phyloP scores from a whole-genome alignment of 1,140 invertebrate genomes.

The Maconellicoccus hirsutus region DNA sequence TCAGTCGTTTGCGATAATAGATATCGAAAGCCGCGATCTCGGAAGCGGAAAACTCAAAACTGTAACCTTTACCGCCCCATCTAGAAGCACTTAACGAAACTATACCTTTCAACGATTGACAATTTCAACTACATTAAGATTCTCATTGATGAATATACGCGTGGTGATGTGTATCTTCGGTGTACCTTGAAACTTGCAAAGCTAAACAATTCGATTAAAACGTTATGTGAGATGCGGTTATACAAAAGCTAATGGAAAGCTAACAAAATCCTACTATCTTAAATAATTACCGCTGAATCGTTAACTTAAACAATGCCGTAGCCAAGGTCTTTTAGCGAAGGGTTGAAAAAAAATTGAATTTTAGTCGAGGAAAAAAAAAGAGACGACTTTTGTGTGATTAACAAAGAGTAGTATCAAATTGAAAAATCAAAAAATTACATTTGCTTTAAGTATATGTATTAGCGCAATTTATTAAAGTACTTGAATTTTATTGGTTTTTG shows the following conservation, averaged over 20 bases:
- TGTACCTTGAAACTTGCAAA: neutral
- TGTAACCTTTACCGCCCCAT: too few species aligned
- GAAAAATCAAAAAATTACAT: neutral
- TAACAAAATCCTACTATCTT: neutral
- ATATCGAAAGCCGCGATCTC: too few species aligned
- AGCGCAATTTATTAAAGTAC: neutral
- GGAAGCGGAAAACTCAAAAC: too few species aligned
- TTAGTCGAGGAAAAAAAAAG: neutral
- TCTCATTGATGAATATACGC: too few species aligned
- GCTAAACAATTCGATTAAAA: slow-evolving; percentile 1
- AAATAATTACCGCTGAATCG: neutral
- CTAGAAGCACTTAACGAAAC: too few species aligned
- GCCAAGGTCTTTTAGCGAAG: neutral
- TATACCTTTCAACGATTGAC: too few species aligned
- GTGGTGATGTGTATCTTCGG: neutral
- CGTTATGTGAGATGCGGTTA: slow-evolving; percentile 1
- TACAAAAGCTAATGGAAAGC: slow-evolving; percentile 3
- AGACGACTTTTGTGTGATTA: neutral
- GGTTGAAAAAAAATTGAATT: slow-evolving; percentile 10
- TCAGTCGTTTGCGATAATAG: too few species aligned
- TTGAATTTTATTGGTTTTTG: too few species aligned
- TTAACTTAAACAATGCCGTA: neutral
- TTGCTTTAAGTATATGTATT: slow-evolving; percentile 1
- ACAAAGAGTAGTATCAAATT: neutral
- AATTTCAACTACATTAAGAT: too few species aligned